Evolutionary conservation across 2,113 vertebrate genomes (phyloP), one percentile per base, ranked within the genome.

Genomic region (Callocephalon fimbriatum): DNA sequence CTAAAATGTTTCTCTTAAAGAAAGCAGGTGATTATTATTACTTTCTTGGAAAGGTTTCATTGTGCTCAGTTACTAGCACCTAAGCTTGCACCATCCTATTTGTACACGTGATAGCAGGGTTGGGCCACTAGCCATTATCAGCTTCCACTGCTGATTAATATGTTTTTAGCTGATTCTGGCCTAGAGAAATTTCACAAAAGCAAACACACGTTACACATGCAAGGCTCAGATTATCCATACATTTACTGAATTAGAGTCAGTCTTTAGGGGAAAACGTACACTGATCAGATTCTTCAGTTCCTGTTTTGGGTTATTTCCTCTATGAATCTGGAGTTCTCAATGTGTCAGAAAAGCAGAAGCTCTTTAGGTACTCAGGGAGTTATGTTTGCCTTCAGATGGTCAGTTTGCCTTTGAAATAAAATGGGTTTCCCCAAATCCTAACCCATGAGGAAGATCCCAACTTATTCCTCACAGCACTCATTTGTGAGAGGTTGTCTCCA

Each of bases 161-260:
- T 59, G 17, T 5, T 91, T 83, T 94, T 70, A 45, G 40, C 47
- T 47, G 72, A 47, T 66, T 26, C 22, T 42, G 68, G 19, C 47
- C 76, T 53, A 58, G 59, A 77, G 86, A 86, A 71, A 82, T 54
- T 42, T 31, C 35, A 35, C 51, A 10, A 2, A 4, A 61, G 32
- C 51, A 80, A 74, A 71, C 51, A 59, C 21, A 45, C 23, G 2
- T 19, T 4, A 0, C 37, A 67, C 38, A 32, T 1, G 0, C 45
- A 20, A 61, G 35, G 65, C 47, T 81, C 9, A 5, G 62, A 40
- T 77, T 53, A 2, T 25, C 21, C 16, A 26, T 9, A 4, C 7
- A 3, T 72, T 59, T 81, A 59, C 32, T 81, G 71, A 37, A 35
- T 31, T 71, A 7, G n/a, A 29, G 17, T 63, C 35, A 19, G 20